phyloP scores from a whole-genome alignment of 2,888 invertebrate genomes.

The Rotaria sp. region DNA sequence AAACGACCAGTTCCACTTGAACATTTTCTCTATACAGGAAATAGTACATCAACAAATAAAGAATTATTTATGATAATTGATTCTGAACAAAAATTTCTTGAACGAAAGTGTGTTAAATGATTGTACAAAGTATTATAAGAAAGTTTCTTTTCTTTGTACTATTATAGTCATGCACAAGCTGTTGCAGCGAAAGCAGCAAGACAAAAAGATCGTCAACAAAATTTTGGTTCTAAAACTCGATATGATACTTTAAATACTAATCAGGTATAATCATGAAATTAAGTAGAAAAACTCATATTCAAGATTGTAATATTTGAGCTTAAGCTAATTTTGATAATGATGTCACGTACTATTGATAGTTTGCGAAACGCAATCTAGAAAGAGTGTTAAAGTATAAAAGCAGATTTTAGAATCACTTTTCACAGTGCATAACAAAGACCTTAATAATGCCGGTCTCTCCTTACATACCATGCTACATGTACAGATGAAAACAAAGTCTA shows the following conservation, averaged over 20 bases:
- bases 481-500: no score
- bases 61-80: slow-evolving; percentile 69
- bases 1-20: slow-evolving; percentile 89
- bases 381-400: no score
- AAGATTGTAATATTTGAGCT: no score
- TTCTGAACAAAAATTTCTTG: slow-evolving; percentile 67
- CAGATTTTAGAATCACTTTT: no score
- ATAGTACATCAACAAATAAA: slow-evolving; percentile 51
- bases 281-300: neutral
- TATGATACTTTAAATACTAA: neutral
- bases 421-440: no score
- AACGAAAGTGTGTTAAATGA: slow-evolving; percentile 59
- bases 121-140: no score
- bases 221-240: slow-evolving; percentile 51
- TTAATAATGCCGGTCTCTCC: no score
- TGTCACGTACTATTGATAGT: no score
- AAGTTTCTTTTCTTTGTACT: neutral
- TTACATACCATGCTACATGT: no score
- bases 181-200: slow-evolving; percentile 55
- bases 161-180: slow-evolving; percentile 54
- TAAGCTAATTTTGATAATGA: no score
- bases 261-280: neutral
- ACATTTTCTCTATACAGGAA: slow-evolving; percentile 59
- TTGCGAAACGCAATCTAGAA: no score
- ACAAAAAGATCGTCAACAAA: slow-evolving; percentile 50